These are phyloP conservation scores for Oreotrochilus melanogaster DNA, from an alignment of 2,113 vertebrate genomes.

Conservation along the genomic window DNA sequence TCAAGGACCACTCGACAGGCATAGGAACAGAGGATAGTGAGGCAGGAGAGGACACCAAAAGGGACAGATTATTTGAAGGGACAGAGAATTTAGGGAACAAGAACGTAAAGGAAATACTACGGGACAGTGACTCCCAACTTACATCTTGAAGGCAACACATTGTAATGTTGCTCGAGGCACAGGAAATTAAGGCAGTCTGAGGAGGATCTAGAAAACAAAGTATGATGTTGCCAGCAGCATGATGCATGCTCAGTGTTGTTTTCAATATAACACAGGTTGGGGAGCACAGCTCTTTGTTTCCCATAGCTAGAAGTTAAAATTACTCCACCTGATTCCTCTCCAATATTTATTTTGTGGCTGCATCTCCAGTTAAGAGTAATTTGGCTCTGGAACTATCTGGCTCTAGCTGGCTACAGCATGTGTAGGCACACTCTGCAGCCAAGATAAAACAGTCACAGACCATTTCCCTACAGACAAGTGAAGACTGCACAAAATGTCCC, in stretches of 20 bases:
- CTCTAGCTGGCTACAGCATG: neutral
- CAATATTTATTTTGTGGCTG: neutral
- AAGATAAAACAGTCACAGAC: neutral
- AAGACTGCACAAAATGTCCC: neutral
- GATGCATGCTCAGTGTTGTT: neutral
- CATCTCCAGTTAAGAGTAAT: neutral
- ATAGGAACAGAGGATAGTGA: neutral
- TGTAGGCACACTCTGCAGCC: neutral
- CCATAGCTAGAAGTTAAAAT: neutral
- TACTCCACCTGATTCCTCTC: neutral
- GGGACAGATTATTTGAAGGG: neutral
- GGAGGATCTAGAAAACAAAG: neutral
- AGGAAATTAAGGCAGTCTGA: neutral
- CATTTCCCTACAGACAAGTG: neutral
- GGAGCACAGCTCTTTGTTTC: neutral
- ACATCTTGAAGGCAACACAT: neutral
- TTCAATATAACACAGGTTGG: neutral
- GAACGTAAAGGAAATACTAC: neutral
- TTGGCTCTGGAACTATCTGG: neutral
- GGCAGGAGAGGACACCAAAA: neutral
- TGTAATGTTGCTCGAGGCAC: neutral
- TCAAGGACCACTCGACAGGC: neutral
- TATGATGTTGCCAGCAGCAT: fast-evolving
- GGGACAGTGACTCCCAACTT: neutral
- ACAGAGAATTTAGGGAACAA: neutral